A percentile compares a stretch with the other conserved stretches of the same genome.
These are phyloP conservation scores for Cynopterus sphinx DNA, from an alignment of 2,797 vertebrate species.

Conservation along the genomic window DNA sequence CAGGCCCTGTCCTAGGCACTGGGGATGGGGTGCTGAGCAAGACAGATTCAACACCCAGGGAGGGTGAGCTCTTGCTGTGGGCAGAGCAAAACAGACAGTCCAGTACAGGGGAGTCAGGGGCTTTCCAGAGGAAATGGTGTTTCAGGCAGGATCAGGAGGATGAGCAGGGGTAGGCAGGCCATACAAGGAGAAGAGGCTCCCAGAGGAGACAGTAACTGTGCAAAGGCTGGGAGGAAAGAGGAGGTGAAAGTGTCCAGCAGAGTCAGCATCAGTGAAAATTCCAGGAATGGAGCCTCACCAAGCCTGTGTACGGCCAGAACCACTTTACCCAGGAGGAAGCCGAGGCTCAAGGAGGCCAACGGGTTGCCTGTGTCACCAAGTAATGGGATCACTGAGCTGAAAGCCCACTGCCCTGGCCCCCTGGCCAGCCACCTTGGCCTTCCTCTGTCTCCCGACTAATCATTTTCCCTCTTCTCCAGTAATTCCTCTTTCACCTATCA, in stretches of 20 bases:
- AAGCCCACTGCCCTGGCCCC: neutral
- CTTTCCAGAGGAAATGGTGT: neutral
- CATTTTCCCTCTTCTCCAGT: neutral
- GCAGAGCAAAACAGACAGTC: neutral
- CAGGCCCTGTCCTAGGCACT: neutral
- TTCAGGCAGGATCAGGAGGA: neutral
- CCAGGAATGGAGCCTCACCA: neutral
- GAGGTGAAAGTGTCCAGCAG: neutral
- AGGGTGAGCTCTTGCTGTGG: no score
- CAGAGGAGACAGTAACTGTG: accelerated
- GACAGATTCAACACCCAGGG: neutral
- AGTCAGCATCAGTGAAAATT: neutral
- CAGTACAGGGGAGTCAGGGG: accelerated
- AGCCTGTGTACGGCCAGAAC: neutral
- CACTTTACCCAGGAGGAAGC: neutral
- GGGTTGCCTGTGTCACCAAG: neutral
- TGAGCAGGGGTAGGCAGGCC: neutral
- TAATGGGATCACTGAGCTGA: accelerated
- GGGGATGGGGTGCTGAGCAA: neutral
- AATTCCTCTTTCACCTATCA: neutral
- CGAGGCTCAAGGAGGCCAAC: neutral
- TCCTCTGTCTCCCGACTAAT: neutral
- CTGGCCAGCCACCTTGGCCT: neutral
- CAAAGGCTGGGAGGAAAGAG: neutral
- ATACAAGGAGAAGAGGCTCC: neutral